Base-by-base conservation (phyloP, 1,140 invertebrate genomes). In the Drosophila ironensis region DNA sequence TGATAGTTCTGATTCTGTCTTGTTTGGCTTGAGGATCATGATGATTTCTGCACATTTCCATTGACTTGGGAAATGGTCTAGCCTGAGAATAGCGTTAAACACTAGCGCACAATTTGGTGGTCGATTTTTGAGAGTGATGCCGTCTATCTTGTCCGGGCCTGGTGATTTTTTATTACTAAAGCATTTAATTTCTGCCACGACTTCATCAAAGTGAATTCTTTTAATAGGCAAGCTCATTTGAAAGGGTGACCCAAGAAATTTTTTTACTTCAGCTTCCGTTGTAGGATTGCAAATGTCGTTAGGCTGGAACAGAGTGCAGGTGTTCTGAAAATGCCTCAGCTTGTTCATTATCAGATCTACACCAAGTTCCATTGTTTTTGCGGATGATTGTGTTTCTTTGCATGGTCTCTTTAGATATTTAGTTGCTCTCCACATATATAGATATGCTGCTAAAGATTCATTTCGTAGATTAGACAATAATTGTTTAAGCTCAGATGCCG, bases 111-210 rank as follows among this genome's bases (percentile, higher is more conserved):
- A 51, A 54, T 72, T 64, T 56, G 24, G 19, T 11, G 68, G 47
- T 12, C 64, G 2, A 35, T 0, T 42, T 52, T 57, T 69, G 3
- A 63, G 4, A 4, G 53, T 63, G 19, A 24, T 42, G 40, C 40
- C 40, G 40, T 25, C 6, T 9, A 76, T 63, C 24, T 59, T 56
- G 11, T 71, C 53, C 28, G 25, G 52, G 12, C 63, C 53, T 45
- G 68, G 61, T 11, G 72, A n/a, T 57, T 75, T 76, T 33, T 53
- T 71, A 14, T 38, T 45, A 11, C 64, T 68, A 4, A 64, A 20
- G 14, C 22, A 33, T 30, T 45, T 41, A 1, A 71, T 63, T 54
- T 75, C 61, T 27, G 19, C 19, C 12, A 25, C 12, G 35, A 72
- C 28, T 53, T 60, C 50, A 7, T 50, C 12, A 20, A 12, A 11